Evolutionary conservation across 2,888 invertebrate species (phyloP), one percentile per base, ranked within the genome.

Genomic region (Pollenia labialis): DNA sequence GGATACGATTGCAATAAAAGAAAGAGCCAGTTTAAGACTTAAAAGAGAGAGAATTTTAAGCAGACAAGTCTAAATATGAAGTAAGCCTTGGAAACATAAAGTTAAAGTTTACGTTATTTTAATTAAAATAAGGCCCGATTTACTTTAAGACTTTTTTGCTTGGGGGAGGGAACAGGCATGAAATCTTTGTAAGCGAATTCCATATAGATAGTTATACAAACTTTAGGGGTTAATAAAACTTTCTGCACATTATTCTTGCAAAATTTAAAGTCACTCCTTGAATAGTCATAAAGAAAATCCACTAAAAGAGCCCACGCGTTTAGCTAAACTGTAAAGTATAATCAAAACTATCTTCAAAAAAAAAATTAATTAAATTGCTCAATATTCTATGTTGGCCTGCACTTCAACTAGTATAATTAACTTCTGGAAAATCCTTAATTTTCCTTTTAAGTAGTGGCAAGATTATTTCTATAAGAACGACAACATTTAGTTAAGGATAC

Each of bases 301-400:
- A 32, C 0, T 6, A 0, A 6, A 32, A 32, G 6, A 32, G 32
- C 6, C 6, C 32, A 32, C 32, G 32, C 4, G 2, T 2, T 32
- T 4, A 32, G 32, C 16, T 40, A 62, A 42, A 75, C 7, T 62
- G 2, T 50, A 62, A 62, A 12, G 60, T 64, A 64, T 75, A 52
- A 64, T 64, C 62, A 50, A 12, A 58, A 58, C 62, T n/a, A 42
- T 50, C 42, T 60, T 2, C 50, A 18, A 9, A 0, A 66, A 69
- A 58, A 18, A 60, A 79, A 60, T 69, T 50, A 69, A 60, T 68
- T 48, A 58, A 68, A 79, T 52, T 50, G 7, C 10, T 62, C 4
- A 8, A 54, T 44, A 46, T 23, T 77, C 1, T 50, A 8, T n/a
- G n/a, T 4, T 54, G 23, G 46, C 14, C 12, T 1, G 44, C 18